phyloP scores from a whole-genome alignment of 2,888 invertebrate genomes.

The Petrolisthes manimaculis region DNA sequence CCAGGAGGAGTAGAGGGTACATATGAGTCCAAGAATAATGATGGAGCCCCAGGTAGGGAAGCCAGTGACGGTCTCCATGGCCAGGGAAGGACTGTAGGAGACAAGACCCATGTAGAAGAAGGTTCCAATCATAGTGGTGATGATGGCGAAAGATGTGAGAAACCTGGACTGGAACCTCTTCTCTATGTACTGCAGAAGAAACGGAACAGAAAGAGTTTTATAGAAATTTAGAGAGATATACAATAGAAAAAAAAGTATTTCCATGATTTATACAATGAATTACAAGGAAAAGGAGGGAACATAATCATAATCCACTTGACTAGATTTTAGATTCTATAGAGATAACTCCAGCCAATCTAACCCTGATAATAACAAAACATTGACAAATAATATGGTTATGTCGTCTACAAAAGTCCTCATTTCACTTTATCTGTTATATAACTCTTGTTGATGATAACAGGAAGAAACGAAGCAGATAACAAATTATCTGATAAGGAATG shows the following conservation, averaged over 20 bases:
- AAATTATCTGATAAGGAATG: too few species aligned
- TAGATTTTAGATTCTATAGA: not conserved
- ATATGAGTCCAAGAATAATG: conserved; percentile 68
- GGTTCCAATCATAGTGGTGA: conserved; percentile 40
- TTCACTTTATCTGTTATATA: too few species aligned
- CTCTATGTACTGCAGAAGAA: conserved; percentile 43
- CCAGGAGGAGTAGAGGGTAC: conserved; percentile 44
- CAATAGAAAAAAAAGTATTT: not conserved
- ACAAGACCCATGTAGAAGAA: conserved; percentile 49
- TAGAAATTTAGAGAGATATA: not conserved
- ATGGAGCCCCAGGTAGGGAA: conserved; percentile 90
- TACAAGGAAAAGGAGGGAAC: not conserved
- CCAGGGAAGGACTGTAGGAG: conserved; percentile 80
- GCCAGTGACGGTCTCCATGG: conserved; percentile 85
- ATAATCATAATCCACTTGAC: not conserved
- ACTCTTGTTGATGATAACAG: too few species aligned
- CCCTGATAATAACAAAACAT: too few species aligned
- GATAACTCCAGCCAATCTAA: not conserved
- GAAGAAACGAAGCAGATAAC: too few species aligned
- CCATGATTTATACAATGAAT: not conserved
- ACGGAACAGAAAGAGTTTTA: not conserved
- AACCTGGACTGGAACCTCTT: conserved; percentile 37
- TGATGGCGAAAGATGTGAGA: conserved; percentile 30
- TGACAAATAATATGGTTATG: too few species aligned
- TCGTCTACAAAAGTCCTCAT: too few species aligned